Conservation (phyloP, 2,113 vertebrate genomes). For the Tauraco erythrolophus region DNA sequence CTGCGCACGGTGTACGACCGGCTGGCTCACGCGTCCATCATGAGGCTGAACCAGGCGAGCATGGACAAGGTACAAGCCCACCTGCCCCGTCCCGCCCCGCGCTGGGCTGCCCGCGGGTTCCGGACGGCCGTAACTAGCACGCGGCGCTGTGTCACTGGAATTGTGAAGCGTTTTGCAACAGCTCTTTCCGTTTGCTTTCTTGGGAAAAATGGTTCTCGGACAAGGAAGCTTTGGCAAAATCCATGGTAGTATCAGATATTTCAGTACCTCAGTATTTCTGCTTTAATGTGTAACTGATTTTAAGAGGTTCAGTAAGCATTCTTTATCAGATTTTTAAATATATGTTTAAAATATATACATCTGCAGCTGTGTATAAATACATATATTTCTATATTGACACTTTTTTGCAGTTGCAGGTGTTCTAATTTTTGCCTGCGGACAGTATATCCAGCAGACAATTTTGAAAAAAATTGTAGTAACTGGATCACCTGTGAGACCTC, state of each 20-base stretch:
- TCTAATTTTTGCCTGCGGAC: not conserved
- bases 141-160: rapidly evolving
- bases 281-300: not conserved
- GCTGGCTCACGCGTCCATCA: constrained; percentile 95
- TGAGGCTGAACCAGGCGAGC: constrained; percentile 97
- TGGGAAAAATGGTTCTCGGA: not conserved
- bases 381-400: not conserved
- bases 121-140: rapidly evolving
- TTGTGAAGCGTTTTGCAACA: not conserved
- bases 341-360: not conserved
- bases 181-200: not conserved
- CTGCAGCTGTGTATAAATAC: not conserved
- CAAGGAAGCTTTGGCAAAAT: not conserved
- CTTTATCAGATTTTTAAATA: not conserved
- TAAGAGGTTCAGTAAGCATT: not conserved
- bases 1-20: constrained; percentile 93
- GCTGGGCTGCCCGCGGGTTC: no score
- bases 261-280: not conserved
- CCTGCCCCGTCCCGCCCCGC: not conserved
- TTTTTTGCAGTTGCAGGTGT: not conserved
- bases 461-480: not conserved
- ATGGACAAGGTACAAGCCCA: constrained; percentile 92
- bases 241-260: not conserved
- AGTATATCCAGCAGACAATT: not conserved
- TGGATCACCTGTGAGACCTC: not conserved